Conservation (phyloP, 2,113 vertebrate genomes). For the Seriola aureovittata region DNA sequence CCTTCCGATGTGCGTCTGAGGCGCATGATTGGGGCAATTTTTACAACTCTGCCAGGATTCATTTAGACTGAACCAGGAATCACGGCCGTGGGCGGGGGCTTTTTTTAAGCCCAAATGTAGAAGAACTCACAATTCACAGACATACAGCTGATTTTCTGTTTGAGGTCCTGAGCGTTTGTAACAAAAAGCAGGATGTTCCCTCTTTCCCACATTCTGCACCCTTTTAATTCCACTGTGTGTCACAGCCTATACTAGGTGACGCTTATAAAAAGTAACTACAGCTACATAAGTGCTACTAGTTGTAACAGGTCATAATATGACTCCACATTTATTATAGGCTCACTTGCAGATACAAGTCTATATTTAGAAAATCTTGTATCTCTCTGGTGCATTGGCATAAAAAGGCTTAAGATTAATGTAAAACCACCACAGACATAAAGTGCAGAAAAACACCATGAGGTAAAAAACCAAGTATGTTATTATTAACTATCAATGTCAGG, state of each 20-base stretch:
- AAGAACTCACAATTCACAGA: background rate
- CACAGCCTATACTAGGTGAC: too few relatives aligned
- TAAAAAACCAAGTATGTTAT: background rate
- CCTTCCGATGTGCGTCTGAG: conserved; percentile 69
- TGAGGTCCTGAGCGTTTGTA: background rate
- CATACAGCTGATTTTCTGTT: background rate
- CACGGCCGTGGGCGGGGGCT: conserved; percentile 36
- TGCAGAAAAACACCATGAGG: background rate
- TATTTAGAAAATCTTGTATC: background rate
- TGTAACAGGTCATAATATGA: background rate
- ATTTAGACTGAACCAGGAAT: conserved; percentile 24
- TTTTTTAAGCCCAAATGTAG: conserved; percentile 36
- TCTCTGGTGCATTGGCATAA: background rate
- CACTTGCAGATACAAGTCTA: too few relatives aligned
- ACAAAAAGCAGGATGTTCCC: background rate
- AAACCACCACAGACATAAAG: background rate
- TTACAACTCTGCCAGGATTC: conserved; percentile 66
- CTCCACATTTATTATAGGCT: background rate
- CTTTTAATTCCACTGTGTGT: background rate
- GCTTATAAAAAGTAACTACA: too few relatives aligned
- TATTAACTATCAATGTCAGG: background rate
- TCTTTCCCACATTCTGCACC: background rate
- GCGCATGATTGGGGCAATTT: conserved; percentile 74
- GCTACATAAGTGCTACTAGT: background rate
- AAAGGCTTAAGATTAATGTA: background rate